Evolutionary conservation across 2,888 invertebrate species (phyloP), one percentile per base, ranked within the genome.

Genomic region (Oasisia sp.): DNA sequence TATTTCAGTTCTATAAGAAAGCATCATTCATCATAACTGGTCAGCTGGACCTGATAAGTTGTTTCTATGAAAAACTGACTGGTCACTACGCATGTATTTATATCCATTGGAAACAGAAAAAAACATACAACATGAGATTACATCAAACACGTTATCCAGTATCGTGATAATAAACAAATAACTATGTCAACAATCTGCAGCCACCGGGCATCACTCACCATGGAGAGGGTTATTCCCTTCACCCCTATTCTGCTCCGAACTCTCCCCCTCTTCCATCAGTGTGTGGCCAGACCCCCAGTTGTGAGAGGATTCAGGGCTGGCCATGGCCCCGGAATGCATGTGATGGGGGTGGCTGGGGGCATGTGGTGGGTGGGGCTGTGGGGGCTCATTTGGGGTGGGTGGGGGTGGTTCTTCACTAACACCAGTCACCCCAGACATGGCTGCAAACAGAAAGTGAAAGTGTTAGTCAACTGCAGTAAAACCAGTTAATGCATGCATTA

Each of bases 281-380:
- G 27, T 44, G 32, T 91, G 92, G 12, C 91, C 92, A 89, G 32
- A 32, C n/a, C 91, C 92, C 92, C 91, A 92, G 7, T 58, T 9
- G 74, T 92, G 92, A 14, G 27, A 74, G 2, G 27, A 74, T 7
- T 2, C 74, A 74, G 74, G 74, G 7, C 27, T 74, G 2, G 74
- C 1, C 4, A 27, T 74, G n/a, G n/a, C 74, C 2, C 74, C 7
- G 74, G 27, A 74, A 74, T 74, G 74, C 74, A 74, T 7, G 27
- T 19, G 74, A 27, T 19, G 74, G n/a, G 74, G 74, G 32, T 50
- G 90, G 32, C 91, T 32, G 19, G 89, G 91, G 56, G 32, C 14
- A 27, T 11, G 91, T 32, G 91, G n/a, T 7, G 92, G 91, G 5
- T 19, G 19, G 90, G 90, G 90, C 4, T 90, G 91, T 14, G 44